A percentile compares a stretch with the other conserved stretches of the same genome.
These are phyloP conservation scores for Psettodes erumei DNA, from an alignment of 2,113 vertebrate genomes.

Conservation along the genomic window DNA sequence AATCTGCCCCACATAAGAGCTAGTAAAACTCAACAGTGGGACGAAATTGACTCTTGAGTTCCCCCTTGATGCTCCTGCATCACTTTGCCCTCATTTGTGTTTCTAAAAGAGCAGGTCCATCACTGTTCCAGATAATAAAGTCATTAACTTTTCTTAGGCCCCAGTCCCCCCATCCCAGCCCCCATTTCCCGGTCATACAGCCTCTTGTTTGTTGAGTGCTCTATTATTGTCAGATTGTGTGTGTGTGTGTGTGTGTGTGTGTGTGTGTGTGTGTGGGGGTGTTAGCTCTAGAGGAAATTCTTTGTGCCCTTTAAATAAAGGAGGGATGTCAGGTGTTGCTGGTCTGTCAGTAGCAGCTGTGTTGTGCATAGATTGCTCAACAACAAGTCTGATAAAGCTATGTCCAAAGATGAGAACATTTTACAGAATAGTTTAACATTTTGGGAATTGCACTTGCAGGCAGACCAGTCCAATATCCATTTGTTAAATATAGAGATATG, in stretches of 20 bases:
- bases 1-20: not conserved
- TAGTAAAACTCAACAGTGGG: constrained; percentile 8
- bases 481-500: not conserved
- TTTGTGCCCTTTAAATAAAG: constrained; percentile 47
- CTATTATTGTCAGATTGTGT: constrained; percentile 43
- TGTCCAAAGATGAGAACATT: constrained; percentile 1
- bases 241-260: not conserved
- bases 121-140: constrained; percentile 57
- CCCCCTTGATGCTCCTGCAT: constrained; percentile 35
- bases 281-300: constrained; percentile 41
- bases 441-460: not conserved
- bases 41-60: constrained; percentile 48
- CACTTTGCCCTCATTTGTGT: constrained; percentile 45
- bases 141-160: constrained; percentile 58
- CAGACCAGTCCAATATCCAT: not conserved
- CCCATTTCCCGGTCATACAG: constrained; percentile 25
- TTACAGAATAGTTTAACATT: not conserved
- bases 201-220: constrained; percentile 57
- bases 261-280: not conserved
- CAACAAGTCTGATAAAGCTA: constrained; percentile 20
- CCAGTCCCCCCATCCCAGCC: constrained; percentile 32
- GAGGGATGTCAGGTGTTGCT: constrained; percentile 20
- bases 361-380: constrained; percentile 37
- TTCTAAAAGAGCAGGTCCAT: constrained; percentile 46
- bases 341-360: constrained; percentile 53